Evolutionary conservation across 2,888 invertebrate genomes (phyloP), one percentile per base, ranked within the genome.

Genomic region (Xestoiulus laeticollis): DNA sequence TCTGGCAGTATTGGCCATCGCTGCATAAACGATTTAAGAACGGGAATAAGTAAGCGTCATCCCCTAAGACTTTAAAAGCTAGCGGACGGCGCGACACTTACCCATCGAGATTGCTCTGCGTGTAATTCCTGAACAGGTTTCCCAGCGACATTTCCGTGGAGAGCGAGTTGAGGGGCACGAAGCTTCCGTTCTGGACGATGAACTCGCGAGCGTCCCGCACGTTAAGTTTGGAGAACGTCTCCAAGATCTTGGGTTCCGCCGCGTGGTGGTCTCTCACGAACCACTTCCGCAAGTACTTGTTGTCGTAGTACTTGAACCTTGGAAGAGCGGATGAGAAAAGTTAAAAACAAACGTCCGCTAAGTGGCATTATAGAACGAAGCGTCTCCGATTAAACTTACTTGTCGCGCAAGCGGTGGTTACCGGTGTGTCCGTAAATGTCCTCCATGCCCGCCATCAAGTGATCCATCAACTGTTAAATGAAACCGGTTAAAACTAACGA

Each of bases 381-480:
- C 48, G 14, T 48, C 19, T 2, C 14, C 48, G 48, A 48, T 48
- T n/a, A 22, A 89, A 91, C 92, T 91, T 91, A 95, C 95, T 96
- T 97, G 93, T 98, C 97, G 90, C 98, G 94, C 88, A 97, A 95
- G 92, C 97, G 97, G 91, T 98, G 96, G 92, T 98, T 98, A 89
- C 99, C 99, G 91, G 97, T 96, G 93, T 96, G 96, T 88, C 98
- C 99, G 90, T 97, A 94, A 91, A 99, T 96, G 92, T 98, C 98
- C 93, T 99, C 99, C 90, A 99, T 94, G 6, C 98, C 99, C 85
- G 98, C 97, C 98, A 99, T 98, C 90, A 97, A 94, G 92, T 99
- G 99, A 92, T 99, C 99, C 95, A 99, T 97, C 92, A 98, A 95
- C 97, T 98, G 22, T 30, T 8, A 3, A 6, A 30, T 10, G 26